A percentile compares a stretch with the other conserved stretches of the same genome.
These are phyloP conservation scores for Petrocephalus schoutedeni DNA, from an alignment of 2,797 vertebrate species.

Conservation along the genomic window DNA sequence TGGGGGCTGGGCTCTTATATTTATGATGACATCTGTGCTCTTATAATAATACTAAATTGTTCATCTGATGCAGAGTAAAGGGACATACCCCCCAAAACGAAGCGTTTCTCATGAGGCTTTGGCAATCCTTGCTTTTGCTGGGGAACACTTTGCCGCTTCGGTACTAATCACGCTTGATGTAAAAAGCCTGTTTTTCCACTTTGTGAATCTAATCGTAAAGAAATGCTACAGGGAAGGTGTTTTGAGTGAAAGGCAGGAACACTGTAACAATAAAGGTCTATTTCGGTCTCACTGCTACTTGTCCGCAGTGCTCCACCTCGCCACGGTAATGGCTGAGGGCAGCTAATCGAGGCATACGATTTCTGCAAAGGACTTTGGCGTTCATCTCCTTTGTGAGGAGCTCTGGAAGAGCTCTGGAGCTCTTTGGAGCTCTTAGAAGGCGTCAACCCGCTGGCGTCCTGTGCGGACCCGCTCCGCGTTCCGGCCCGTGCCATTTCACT, in stretches of 20 bases:
- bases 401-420: background rate
- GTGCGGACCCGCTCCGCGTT: background rate
- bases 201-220: background rate
- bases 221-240: background rate
- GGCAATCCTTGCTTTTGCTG: background rate
- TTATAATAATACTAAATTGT: background rate
- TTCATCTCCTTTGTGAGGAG: background rate
- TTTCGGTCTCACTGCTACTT: background rate
- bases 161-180: background rate
- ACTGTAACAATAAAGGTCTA: background rate
- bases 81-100: background rate
- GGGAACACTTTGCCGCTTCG: background rate
- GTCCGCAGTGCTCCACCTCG: background rate
- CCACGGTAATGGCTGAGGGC: background rate
- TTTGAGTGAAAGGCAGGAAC: background rate
- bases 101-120: background rate
- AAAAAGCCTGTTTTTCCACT: background rate
- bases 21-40: background rate
- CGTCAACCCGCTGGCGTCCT: background rate
- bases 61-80: background rate
- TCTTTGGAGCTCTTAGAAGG: background rate
- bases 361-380: background rate
- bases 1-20: background rate
- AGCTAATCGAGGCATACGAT: background rate
- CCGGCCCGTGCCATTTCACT: background rate